phyloP scores from a whole-genome alignment of 2,797 vertebrate genomes.

The Ceyx erithaca region DNA sequence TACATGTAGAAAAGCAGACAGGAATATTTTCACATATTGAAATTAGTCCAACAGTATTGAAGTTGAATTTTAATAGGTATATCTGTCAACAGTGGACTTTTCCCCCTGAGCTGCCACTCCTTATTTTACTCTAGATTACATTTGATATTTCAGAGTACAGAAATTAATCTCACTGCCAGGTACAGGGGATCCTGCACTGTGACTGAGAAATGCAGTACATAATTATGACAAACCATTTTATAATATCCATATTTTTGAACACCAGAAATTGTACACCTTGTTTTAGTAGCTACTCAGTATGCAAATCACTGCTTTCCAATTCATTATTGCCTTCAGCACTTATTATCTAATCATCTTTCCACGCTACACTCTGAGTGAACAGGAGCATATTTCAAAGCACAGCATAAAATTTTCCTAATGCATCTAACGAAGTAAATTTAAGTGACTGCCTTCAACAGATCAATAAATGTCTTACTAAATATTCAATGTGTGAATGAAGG shows the following conservation, averaged over 20 bases:
- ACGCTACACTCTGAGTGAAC: not conserved
- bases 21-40: not conserved
- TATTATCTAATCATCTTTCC: slow-evolving; percentile 50
- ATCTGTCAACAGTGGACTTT: not conserved
- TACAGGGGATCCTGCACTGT: not conserved
- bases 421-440: not conserved
- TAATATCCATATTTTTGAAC: not conserved
- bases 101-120: not conserved
- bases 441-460: not conserved
- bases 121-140: not conserved
- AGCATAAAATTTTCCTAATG: not conserved
- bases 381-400: slow-evolving; percentile 36
- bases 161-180: not conserved
- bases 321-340: slow-evolving; percentile 38
- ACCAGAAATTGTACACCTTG: not conserved
- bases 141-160: not conserved
- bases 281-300: slow-evolving; percentile 28
- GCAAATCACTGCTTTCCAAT: slow-evolving; percentile 38
- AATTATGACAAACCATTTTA: not conserved
- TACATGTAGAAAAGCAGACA: not conserved
- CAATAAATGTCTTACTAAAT: slow-evolving; percentile 7
- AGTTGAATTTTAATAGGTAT: not conserved
- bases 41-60: not conserved
- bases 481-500: not conserved
- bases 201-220: not conserved